Base-by-base conservation (phyloP, 2,113 vertebrate genomes). In the Antigone vipio region DNA sequence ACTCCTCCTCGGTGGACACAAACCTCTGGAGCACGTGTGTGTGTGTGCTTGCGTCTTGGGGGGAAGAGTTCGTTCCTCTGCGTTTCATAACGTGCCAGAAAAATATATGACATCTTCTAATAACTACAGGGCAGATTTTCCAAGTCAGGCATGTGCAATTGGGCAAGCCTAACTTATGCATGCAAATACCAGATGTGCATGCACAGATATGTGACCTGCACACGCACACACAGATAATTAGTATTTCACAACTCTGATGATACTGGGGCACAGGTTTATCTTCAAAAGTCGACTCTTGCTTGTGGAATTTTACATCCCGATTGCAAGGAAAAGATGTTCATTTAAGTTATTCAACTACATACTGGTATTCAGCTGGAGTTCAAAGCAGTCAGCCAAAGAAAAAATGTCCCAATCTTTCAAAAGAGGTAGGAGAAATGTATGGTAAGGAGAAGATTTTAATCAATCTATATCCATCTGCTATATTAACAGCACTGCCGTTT, bases 71-170 rank as follows among this genome's bases (percentile, higher is more conserved):
- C 58, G 66, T 45, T 29, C 19, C 11, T 26, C 30, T 23, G 40
- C 1, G 1, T 62, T 91, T 78, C 53, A 15, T 58, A 94, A 66
- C 0, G 0, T 32, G 42, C 64, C 68, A 89, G 62, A 72, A 92
- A 95, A 89, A 93, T 68, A 32, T 5, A 63, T 56, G 34, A 80
- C 88, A 88, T 86, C 81, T 82, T 79, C 77, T 91, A 42, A 74
- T 75, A 91, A 80, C 78, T 85, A 68, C 78, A 96, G 72, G 87
- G 87, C 55, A 78, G 78, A 92, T 88, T 94, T 93, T 95, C 71
- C 49, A 92, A 96, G 81, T 85, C 89, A 95, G 87, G 59, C 89
- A 86, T 80, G 45, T 72, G 64, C 67, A 93, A 74, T 5, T 63
- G 64, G 45, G 32, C 81, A 85, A 84, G 53, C 66, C 80, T 66